Evolutionary conservation across 30 jellyfish, hydroid and myxozoan species (phyloP), one percentile per base, ranked within the genome.

Genomic region (Clytia hemisphaerica): DNA sequence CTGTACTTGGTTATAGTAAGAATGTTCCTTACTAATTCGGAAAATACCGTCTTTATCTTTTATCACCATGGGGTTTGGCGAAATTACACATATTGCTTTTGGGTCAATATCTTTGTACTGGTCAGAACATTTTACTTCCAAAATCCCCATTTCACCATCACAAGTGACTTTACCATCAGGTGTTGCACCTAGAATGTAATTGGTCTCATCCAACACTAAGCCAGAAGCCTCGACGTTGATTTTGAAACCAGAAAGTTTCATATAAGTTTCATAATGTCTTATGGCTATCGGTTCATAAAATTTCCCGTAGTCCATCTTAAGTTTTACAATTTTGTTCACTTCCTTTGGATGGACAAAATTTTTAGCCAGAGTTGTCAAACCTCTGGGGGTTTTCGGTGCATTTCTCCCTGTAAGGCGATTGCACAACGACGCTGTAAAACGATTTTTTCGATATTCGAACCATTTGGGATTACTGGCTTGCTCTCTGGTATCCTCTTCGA

Each of bases 91-190:
- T 7, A 50, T 50, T 7, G 14, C 65, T 50, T 14, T 7, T 7
- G 65, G 65, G 28, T 55, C 53, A 55, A 55, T 55, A 32, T 55
- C 69, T 32, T 55, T 55, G 69, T 55, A 55, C 49, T 55, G 37
- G 14, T 50, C 65, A 4, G 69, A 19, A 19, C 69, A 55, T 55
- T 61, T 61, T 9, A 61, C 63, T 18, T 61, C 75, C 61, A 61
- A 37, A 61, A 61, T 61, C 4, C 75, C 75, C 62, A 61, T 21
- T 29, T 27, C 19, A 6, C 73, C 63, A 6, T 59, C 19, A 33
- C 25, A 27, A 59, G 64, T 25, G 7, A 61, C 75, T 37, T 61
- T 61, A 4, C 75, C 75, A 61, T 61, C 75, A 2, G 75, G 72
- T 4, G 75, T 61, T 33, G 75, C 75, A 34, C 66, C 75, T 37